Conservation (phyloP, 2,113 vertebrate genomes). For the Takifugu flavidus region DNA sequence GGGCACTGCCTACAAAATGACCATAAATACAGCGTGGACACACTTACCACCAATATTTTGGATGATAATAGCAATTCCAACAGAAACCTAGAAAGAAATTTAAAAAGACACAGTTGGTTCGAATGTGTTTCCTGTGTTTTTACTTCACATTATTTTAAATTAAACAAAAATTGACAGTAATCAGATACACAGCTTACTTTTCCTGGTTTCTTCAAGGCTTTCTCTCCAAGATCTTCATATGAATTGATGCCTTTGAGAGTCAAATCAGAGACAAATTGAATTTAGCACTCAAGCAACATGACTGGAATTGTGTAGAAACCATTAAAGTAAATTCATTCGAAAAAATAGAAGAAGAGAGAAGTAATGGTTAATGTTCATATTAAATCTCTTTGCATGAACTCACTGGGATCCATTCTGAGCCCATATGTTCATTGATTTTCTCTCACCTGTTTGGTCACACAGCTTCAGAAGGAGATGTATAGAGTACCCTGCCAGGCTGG, state of each 20-base stretch:
- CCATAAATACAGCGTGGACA: background rate
- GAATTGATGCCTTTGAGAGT: conserved; percentile 81
- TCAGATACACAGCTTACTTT: conserved; percentile 74
- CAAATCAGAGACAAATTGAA: conserved; percentile 6
- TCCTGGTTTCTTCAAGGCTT: conserved; percentile 84
- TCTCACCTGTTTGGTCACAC: conserved; percentile 91
- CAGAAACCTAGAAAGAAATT: conserved; percentile 79
- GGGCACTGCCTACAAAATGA: conserved; percentile 41
- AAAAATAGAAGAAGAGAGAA: too few species aligned
- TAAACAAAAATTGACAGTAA: background rate
- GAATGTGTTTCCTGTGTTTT: background rate
- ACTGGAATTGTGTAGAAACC: too few species aligned
- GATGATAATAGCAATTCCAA: conserved; percentile 85
- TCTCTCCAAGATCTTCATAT: conserved; percentile 90
- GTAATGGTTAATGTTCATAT: too few species aligned
- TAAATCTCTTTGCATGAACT: too few species aligned
- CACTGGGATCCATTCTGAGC: background rate
- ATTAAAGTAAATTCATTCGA: too few species aligned
- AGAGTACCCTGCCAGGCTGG: conserved; percentile 84
- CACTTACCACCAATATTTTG: conserved; percentile 95
- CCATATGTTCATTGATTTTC: background rate
- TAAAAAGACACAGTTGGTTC: conserved; percentile 13
- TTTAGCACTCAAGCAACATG: background rate
- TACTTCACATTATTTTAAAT: background rate
- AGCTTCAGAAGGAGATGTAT: conserved; percentile 89